phyloP scores from a whole-genome alignment of 2,113 vertebrate genomes.

The Indri indri region DNA sequence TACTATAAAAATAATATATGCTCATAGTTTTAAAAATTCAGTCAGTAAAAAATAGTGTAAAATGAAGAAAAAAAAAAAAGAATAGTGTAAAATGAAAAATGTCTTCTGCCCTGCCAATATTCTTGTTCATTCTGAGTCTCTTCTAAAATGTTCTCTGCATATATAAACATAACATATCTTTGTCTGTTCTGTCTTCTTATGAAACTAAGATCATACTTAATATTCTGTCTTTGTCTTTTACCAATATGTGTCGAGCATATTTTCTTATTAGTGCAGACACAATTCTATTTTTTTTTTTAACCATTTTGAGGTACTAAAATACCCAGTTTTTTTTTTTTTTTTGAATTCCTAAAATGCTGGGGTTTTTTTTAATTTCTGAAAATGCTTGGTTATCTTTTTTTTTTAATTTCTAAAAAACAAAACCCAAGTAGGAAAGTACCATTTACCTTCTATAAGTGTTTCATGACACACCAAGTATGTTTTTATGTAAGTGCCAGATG shows the following conservation, averaged over 20 bases:
- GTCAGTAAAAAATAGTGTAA: neutral
- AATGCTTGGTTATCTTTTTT: neutral
- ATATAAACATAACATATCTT: neutral
- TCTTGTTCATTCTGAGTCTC: neutral
- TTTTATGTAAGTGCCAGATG: neutral
- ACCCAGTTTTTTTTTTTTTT: neutral
- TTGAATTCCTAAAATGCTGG: neutral
- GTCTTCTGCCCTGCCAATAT: neutral
- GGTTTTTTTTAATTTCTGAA: neutral
- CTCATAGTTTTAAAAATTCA: slow-evolving; percentile 13
- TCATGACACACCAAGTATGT: neutral
- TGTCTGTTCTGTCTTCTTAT: neutral
- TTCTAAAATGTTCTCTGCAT: neutral
- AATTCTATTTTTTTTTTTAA: slow-evolving; percentile 5
- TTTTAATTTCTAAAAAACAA: neutral
- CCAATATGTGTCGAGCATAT: neutral
- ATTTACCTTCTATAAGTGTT: neutral
- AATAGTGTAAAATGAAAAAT: slow-evolving; percentile 19
- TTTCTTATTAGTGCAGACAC: neutral
- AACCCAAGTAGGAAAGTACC: neutral
- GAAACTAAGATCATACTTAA: neutral
- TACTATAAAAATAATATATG: neutral
- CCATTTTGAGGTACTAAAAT: neutral
- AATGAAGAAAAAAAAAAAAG: slow-evolving; percentile 24
- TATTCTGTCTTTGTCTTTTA: neutral